Evolutionary conservation across 2,888 invertebrate species (phyloP).

Genomic region (Orchesella flavescens): DNA sequence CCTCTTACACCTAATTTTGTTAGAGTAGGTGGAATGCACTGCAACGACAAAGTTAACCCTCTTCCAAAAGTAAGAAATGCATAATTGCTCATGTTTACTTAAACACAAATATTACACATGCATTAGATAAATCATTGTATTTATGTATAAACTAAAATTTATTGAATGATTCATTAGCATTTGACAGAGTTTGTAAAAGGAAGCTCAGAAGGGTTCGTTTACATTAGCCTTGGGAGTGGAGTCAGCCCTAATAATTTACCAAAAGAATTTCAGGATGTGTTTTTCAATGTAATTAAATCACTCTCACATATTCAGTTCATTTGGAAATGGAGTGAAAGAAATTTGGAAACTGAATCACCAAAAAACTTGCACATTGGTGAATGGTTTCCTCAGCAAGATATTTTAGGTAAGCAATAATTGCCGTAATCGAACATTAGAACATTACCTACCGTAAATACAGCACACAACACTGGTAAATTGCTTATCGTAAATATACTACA

Average conservation of each 20-base stretch:
- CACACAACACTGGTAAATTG: not conserved
- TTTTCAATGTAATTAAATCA: slow-evolving; percentile 48
- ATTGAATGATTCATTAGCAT: not conserved
- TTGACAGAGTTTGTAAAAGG: not conserved
- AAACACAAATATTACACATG: no score
- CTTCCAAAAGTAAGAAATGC: slow-evolving; percentile 35
- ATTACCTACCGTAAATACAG: not conserved
- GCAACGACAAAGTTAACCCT: slow-evolving; percentile 29
- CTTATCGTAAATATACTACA: not conserved
- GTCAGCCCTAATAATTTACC: slow-evolving; percentile 59
- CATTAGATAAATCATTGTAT: no score
- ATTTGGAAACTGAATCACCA: slow-evolving; percentile 48
- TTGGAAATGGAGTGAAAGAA: slow-evolving; percentile 68
- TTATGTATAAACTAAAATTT: not conserved
- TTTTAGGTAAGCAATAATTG: slow-evolving; percentile 35
- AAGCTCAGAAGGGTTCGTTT: not conserved
- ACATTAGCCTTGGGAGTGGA: slow-evolving; percentile 36
- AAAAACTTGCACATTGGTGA: slow-evolving; percentile 60
- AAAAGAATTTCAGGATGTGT: slow-evolving; percentile 45
- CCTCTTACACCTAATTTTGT: slow-evolving; percentile 55
- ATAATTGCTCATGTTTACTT: not conserved
- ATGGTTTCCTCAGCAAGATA: slow-evolving; percentile 53
- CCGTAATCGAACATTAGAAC: not conserved
- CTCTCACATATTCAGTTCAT: slow-evolving; percentile 65
- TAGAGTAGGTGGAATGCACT: slow-evolving; percentile 58